Percentiles rank a stretch among this genome's conserved stretches.
These are phyloP conservation scores for Poliocrania exsul DNA, from an alignment of 2,797 vertebrate genomes.

Conservation along the genomic window DNA sequence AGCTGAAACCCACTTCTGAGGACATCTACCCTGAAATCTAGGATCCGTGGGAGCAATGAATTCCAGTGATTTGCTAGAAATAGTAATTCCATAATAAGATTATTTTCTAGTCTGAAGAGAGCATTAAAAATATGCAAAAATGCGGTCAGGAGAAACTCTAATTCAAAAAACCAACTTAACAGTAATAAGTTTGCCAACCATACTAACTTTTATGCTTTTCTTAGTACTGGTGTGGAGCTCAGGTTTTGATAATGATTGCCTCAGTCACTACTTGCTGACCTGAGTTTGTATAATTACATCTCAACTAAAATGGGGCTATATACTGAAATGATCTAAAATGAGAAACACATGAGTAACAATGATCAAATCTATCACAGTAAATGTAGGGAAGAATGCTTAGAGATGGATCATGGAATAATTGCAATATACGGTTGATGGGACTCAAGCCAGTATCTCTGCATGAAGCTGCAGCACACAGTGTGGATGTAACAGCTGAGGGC, in stretches of 20 bases:
- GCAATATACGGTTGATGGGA: background rate
- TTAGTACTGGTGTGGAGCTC: background rate
- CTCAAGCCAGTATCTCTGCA: accelerated
- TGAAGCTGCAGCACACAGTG: background rate
- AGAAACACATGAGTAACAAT: background rate
- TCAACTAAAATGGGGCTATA: background rate
- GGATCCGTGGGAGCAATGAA: background rate
- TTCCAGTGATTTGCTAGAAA: background rate
- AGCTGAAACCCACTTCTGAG: conserved; percentile 31
- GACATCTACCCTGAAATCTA: background rate
- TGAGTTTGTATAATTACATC: background rate
- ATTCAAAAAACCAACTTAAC: background rate
- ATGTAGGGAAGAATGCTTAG: background rate
- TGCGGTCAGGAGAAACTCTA: background rate
- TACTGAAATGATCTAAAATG: background rate
- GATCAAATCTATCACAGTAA: background rate
- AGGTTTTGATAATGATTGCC: background rate
- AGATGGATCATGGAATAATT: background rate
- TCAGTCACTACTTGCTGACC: background rate
- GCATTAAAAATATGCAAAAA: background rate
- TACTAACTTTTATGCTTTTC: background rate
- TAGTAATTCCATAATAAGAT: background rate
- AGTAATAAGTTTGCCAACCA: background rate
- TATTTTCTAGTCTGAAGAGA: background rate
- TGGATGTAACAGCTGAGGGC: background rate